Conservation (phyloP, 2,888 invertebrate species). For the Conus canariensis region DNA sequence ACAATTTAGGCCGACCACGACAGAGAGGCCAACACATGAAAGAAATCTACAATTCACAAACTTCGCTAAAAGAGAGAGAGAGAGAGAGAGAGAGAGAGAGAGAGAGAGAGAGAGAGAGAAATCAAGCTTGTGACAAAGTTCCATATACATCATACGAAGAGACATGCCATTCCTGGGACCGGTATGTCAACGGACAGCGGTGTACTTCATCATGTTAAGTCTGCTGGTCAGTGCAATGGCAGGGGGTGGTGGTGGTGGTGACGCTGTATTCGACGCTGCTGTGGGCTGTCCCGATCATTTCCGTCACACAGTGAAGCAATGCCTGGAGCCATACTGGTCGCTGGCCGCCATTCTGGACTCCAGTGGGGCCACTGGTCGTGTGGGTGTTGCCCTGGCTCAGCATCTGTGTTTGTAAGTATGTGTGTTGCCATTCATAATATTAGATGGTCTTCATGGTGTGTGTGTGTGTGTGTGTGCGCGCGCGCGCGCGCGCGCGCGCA, state of each 20-base stretch:
- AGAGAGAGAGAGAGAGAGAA: too few relatives aligned
- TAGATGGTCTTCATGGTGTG: background rate
- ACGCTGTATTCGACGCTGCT: background rate
- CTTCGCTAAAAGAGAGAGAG: too few relatives aligned
- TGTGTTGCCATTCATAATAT: background rate
- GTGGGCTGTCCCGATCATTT: constrained; percentile 4
- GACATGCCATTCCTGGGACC: background rate
- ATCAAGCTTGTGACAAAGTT: too few relatives aligned
- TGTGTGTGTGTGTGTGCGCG: background rate
- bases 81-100: too few relatives aligned
- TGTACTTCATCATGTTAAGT: background rate
- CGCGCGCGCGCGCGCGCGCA: background rate
- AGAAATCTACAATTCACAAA: too few relatives aligned
- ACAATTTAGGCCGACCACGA: too few relatives aligned
- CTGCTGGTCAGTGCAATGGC: background rate
- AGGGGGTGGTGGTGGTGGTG: background rate
- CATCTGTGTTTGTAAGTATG: constrained; percentile 34
- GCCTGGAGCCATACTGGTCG: constrained; percentile 34
- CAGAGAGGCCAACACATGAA: too few relatives aligned
- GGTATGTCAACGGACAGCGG: background rate
- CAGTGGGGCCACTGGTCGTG: background rate
- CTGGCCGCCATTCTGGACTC: background rate
- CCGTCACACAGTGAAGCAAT: background rate
- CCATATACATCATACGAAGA: background rate
- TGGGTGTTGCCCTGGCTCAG: background rate